Percentiles rank a stretch among this genome's conserved stretches.
phyloP scores from a whole-genome alignment of 2,113 vertebrate species.

The Crotalus tigris region DNA sequence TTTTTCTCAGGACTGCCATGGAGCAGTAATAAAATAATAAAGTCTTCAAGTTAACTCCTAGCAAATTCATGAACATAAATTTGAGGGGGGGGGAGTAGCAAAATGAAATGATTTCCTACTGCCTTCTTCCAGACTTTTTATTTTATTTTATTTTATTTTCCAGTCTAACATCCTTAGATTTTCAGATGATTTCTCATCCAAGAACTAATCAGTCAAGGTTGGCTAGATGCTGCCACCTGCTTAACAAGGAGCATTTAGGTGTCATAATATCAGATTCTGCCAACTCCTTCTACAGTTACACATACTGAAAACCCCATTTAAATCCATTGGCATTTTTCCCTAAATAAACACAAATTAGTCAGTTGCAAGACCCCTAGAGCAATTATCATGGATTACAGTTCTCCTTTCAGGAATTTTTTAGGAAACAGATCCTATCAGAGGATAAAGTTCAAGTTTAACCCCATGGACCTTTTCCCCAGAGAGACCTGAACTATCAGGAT shows the following conservation, averaged over 20 bases:
- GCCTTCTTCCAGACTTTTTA: neutral
- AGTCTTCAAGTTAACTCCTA: neutral
- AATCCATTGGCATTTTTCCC: neutral
- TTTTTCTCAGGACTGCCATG: neutral
- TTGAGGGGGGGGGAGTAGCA: neutral
- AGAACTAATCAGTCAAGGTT: neutral
- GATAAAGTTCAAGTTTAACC: neutral
- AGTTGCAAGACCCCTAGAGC: neutral
- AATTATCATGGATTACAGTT: neutral
- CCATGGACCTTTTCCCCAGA: neutral
- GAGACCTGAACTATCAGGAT: neutral
- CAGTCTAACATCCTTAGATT: neutral
- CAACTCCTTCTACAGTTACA: neutral
- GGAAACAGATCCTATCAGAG: neutral
- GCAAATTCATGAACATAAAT: neutral
- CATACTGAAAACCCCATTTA: neutral
- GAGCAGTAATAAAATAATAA: neutral
- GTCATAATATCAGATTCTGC: neutral
- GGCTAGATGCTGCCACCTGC: neutral
- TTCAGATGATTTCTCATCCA: neutral
- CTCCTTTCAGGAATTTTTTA: neutral
- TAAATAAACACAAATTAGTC: neutral
- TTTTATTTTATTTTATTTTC: neutral
- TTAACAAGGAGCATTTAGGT: neutral
- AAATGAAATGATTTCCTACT: neutral